phyloP scores from a whole-genome alignment of 2,113 vertebrate genomes.

The Thalassoma bifasciatum region DNA sequence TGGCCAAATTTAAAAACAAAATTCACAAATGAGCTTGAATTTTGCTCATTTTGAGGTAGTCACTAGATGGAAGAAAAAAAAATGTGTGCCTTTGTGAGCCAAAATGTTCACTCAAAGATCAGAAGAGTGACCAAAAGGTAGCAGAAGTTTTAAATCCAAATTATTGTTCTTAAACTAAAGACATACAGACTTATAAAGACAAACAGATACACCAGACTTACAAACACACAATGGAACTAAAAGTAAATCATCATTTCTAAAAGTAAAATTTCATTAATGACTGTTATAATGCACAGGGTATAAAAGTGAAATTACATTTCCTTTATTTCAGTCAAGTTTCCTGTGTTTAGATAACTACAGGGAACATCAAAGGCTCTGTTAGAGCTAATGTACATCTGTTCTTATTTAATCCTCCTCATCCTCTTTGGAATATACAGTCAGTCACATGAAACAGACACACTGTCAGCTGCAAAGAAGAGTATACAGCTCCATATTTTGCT shows the following conservation, averaged over 20 bases:
- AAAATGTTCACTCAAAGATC: not conserved
- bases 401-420: constrained; percentile 8
- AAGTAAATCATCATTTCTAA: too few species aligned
- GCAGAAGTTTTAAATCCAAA: constrained; percentile 20
- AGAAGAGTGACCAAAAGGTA: not conserved
- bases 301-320: too few species aligned
- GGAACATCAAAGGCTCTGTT: not conserved
- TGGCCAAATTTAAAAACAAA: not conserved
- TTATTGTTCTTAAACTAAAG: too few species aligned
- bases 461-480: not conserved
- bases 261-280: too few species aligned
- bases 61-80: too few species aligned
- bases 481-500: not conserved
- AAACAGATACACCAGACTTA: too few species aligned
- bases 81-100: too few species aligned
- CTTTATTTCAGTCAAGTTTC: not conserved
- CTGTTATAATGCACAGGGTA: too few species aligned
- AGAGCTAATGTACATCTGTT: not conserved
- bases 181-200: too few species aligned
- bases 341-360: not conserved
- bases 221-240: too few species aligned
- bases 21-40: too few species aligned
- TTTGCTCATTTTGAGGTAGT: too few species aligned
- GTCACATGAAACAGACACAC: not conserved
- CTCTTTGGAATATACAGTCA: not conserved